Evolutionary conservation across 1,140 invertebrate species (phyloP), one percentile per base, ranked within the genome.

Genomic region (Drosophila navojoa): DNA sequence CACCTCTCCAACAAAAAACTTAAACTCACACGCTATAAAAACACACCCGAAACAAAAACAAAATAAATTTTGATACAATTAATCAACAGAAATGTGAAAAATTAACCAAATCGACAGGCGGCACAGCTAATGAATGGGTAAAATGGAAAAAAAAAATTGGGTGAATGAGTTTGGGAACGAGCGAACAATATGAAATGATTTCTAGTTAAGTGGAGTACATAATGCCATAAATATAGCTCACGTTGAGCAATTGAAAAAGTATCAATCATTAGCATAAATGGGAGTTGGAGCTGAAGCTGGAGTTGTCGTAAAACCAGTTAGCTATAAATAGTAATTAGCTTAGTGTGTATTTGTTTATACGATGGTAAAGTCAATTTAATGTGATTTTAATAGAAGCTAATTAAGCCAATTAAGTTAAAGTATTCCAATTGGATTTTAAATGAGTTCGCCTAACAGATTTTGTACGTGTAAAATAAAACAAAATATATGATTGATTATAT

Each of bases 51-150:
- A 52, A 50, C 32, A 61, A 66, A 19, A 61, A 58, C 49, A 19
- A 38, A 38, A 54, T 38, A 32, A 57, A 70, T 50, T 35, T 40
- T 60, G 44, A 58, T 44, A 71, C 74, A 75, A 89, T 89, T 80
- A 84, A 89, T 89, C 84, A 89, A 84, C 67, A 64, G 64, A 75
- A 84, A 90, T 84, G 74, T 78, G 66, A 89, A 80, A 89, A 84
- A 89, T 89, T 76, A 61, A 50, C 71, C 40, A 71, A 76, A 71
- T 69, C 55, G 69, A 66, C 76, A 77, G 64, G 66, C 76, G 42
- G 64, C 61, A 38, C 50, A 44, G 76, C 68, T 76, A 86, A 81
- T 86, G 78, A 85, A 82, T 82, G 61, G 11, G 2, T 38, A 38
- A 63, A 86, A 81, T 86, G 78, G 80, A 82, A 79, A 57, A 74